Conservation (phyloP, 2,113 vertebrate genomes). For the Ceyx margarethae region DNA sequence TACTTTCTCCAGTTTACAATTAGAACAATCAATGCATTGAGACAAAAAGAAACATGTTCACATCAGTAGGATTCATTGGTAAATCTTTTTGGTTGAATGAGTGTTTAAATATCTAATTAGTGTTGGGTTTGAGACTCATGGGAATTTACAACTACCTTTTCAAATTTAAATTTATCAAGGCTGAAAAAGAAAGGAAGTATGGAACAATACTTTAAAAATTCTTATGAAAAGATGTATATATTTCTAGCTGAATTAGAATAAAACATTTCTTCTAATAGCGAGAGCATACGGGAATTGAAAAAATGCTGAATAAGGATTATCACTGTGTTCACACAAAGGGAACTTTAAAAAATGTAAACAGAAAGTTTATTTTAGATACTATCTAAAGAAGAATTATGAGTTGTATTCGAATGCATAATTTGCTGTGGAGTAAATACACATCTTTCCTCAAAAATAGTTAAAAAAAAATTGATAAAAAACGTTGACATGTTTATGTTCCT, state of each 20-base stretch:
- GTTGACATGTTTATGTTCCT: background rate
- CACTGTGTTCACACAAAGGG: background rate
- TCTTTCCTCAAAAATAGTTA: background rate
- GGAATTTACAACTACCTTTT: constrained; percentile 26
- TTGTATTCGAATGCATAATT: background rate
- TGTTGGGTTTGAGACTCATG: background rate
- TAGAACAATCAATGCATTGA: constrained; percentile 1
- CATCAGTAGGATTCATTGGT: constrained; percentile 18
- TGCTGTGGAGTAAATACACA: background rate
- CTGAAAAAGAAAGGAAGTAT: constrained; percentile 42
- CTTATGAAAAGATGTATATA: background rate
- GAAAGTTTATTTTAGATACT: background rate
- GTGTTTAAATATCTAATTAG: constrained; percentile 31
- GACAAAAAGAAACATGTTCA: constrained; percentile 9
- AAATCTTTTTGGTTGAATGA: constrained; percentile 42
- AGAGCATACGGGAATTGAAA: background rate
- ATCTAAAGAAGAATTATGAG: background rate
- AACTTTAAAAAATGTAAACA: background rate
- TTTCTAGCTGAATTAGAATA: background rate
- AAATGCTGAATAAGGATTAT: background rate
- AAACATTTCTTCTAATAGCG: background rate
- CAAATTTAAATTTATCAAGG: constrained; percentile 51
- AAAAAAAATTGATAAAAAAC: background rate
- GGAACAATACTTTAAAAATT: background rate
- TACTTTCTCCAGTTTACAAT: background rate